Evolutionary conservation across 2,888 invertebrate species (phyloP), one percentile per base, ranked within the genome.

Genomic region (Lasioglossum vierecki): DNA sequence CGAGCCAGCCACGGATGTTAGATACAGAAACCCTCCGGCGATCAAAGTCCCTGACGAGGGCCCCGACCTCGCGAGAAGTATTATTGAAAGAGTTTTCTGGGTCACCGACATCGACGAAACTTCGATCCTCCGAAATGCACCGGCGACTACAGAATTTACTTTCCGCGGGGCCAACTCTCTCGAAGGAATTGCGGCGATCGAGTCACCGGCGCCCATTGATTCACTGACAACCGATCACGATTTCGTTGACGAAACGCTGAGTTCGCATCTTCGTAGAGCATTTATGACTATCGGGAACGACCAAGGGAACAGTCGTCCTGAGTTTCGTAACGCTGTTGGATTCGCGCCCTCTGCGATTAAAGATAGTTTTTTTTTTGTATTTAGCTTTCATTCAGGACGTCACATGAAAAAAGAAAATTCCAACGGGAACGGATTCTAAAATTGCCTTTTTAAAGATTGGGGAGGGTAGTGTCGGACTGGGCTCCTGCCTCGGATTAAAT

Each of bases 171-270:
- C 11, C 39, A 11, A 41, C n/a, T 26, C n/a, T 26, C n/a, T 70
- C 41, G 1, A 13, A 41, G 11, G 4, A 46, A 72, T 30, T 41
- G 11, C 41, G n/a, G 0, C 5, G 46, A 46, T 49, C 35, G 26
- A 57, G 8, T n/a, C 57, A 57, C n/a, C 57, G 4, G 44, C 53
- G 26, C n/a, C 46, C 44, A 76, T 80, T 72, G 41, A 41, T 53
- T 75, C 44, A 57, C 60, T 49, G 80, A 80, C 80, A 49, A 78
- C 71, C 11, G 66, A 22, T n/a, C 8, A n/a, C 71, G 60, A 80
- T 77, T 72, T 39, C 82, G 44, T 79, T 68, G 66, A 68, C 72
- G 26, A 53, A 22, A 53, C 26, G 35, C 57, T n/a, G 8, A 18
- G 30, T 13, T 41, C 57, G 63, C 63, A 35, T 18, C 18, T 18